A percentile compares a stretch with the other conserved stretches of the same genome.
These are phyloP conservation scores for Paradisaea rubra DNA, from an alignment of 2,113 vertebrate genomes.

Conservation along the genomic window DNA sequence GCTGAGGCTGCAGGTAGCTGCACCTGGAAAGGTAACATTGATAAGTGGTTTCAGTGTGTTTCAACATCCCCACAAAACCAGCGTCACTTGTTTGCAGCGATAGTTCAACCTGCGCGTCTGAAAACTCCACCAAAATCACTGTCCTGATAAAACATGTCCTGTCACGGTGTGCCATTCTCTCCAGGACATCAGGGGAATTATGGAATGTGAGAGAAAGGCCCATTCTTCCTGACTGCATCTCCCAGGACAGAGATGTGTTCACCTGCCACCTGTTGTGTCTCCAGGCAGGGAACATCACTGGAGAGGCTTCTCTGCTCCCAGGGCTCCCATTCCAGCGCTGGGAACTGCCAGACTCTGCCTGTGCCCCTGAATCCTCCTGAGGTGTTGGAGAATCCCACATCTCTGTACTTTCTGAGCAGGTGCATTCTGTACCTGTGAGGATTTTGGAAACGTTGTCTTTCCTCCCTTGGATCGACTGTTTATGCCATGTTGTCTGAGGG, in stretches of 20 bases:
- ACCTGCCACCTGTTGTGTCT: background rate
- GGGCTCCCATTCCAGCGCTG: background rate
- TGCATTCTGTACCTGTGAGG: background rate
- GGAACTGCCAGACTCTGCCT: background rate
- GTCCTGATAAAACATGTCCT: accelerated
- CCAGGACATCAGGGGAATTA: background rate
- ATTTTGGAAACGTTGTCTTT: accelerated
- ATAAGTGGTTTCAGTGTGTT: background rate
- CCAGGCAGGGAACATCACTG: background rate
- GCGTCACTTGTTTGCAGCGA: accelerated
- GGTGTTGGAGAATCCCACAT: background rate
- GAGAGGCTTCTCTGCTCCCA: background rate
- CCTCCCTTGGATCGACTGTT: background rate
- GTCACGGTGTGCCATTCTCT: accelerated
- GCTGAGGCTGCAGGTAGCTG: background rate
- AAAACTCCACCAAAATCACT: background rate
- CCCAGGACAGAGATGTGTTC: accelerated
- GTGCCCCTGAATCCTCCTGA: background rate
- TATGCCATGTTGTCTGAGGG: background rate
- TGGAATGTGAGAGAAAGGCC: background rate
- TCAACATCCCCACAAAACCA: background rate
- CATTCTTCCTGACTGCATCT: accelerated
- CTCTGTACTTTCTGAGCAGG: background rate
- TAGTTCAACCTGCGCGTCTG: accelerated
- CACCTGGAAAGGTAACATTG: background rate